Conservation (phyloP, 2,113 vertebrate genomes). For the Pedetes capensis region DNA sequence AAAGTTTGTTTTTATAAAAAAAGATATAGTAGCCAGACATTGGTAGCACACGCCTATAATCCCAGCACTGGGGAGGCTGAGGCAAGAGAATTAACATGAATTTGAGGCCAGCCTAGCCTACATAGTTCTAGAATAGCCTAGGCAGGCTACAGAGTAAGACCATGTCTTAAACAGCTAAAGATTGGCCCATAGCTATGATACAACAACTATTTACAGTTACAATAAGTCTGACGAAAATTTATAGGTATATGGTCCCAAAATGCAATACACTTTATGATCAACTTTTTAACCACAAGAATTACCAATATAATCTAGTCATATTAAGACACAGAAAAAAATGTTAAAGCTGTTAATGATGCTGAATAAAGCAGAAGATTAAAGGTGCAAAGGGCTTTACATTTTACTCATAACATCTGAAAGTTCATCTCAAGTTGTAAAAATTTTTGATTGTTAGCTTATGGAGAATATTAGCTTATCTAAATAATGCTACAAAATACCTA, state of each 20-base stretch:
- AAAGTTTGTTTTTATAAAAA: not conserved
- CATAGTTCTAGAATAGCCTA: too few relatives aligned
- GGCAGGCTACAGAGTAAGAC: too few relatives aligned
- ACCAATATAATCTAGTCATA: not conserved
- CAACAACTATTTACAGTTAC: not conserved
- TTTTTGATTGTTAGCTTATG: not conserved
- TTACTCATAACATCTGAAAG: constrained; percentile 12
- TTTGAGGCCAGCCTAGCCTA: too few relatives aligned
- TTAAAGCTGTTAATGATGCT: not conserved
- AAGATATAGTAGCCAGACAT: too few relatives aligned
- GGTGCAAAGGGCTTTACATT: constrained; percentile 14
- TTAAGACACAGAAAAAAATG: constrained; percentile 11
- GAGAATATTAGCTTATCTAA: constrained; percentile 25
- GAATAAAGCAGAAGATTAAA: not conserved
- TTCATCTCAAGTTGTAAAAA: not conserved
- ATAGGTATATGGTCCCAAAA: not conserved
- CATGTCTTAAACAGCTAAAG: too few relatives aligned
- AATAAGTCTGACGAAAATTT: constrained; percentile 23
- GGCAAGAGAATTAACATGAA: too few relatives aligned
- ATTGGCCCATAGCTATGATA: not conserved
- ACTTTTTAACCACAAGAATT: constrained; percentile 44
- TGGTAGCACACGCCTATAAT: too few relatives aligned
- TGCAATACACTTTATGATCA: not conserved
- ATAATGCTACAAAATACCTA: constrained; percentile 5
- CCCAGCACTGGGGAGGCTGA: too few relatives aligned